Percentiles rank a stretch among this genome's conserved stretches.
Evolutionary conservation across 2,113 vertebrate genomes (phyloP).

Genomic region (Hiodon tergisus): DNA sequence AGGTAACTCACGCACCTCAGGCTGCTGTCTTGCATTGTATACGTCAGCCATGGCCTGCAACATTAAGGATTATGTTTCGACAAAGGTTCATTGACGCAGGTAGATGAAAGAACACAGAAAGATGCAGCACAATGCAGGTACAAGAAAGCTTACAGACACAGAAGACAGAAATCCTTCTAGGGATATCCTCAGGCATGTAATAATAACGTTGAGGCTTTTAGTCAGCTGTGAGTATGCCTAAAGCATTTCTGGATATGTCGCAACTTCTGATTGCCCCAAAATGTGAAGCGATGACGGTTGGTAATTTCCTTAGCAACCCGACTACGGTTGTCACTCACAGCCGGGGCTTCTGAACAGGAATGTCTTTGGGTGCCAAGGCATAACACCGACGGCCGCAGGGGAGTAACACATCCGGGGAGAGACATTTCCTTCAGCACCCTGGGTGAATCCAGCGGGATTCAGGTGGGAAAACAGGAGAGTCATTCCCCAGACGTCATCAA

Average conservation of each 20-base stretch:
- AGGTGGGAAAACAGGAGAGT: background rate
- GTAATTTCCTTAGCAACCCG: too few relatives aligned
- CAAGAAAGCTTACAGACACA: background rate
- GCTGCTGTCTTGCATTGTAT: background rate
- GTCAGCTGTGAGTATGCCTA: too few relatives aligned
- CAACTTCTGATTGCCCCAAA: too few relatives aligned
- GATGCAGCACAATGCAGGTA: background rate
- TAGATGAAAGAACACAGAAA: background rate
- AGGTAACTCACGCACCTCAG: background rate
- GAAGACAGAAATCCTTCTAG: too few relatives aligned
- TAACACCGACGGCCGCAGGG: background rate
- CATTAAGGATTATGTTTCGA: constrained; percentile 1
- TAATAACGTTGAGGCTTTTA: too few relatives aligned
- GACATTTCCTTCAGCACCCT: background rate
- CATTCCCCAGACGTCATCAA: background rate
- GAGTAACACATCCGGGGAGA: background rate
- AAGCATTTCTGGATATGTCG: too few relatives aligned
- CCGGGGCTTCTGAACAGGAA: background rate
- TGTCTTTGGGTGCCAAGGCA: background rate
- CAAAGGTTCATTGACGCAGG: constrained; percentile 4
- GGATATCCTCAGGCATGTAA: too few relatives aligned
- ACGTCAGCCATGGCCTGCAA: background rate
- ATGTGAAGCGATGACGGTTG: too few relatives aligned
- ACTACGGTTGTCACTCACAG: too few relatives aligned
- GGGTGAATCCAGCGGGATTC: background rate